Evolutionary conservation across 2,888 invertebrate genomes (phyloP).

Genomic region (Homarus gammarus): DNA sequence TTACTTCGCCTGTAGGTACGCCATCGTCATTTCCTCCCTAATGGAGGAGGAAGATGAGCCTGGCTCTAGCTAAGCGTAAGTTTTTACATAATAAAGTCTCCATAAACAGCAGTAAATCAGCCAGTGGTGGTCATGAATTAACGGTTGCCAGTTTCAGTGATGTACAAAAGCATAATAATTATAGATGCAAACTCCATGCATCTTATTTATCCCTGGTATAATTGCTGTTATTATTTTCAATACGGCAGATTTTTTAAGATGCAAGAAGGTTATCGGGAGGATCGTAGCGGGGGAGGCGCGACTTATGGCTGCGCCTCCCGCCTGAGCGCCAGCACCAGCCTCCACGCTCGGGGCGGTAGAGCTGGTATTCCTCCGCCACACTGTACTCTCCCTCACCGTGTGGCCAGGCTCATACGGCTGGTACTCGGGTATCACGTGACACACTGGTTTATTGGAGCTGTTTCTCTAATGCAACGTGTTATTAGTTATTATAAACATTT

Average conservation of each 20-base stretch:
- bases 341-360: no score
- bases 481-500: constrained; percentile 35
- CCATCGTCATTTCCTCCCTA: not conserved
- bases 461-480: not conserved
- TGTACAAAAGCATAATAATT: not conserved
- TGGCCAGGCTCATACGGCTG: not conserved
- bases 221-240: constrained; percentile 15
- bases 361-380: not conserved
- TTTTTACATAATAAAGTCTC: constrained; percentile 15
- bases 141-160: not conserved
- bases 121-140: not conserved
- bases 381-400: no score
- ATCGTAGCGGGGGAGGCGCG: not conserved
- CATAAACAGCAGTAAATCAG: not conserved
- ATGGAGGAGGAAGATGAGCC: not conserved
- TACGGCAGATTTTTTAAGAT: constrained; percentile 1
- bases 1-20: not conserved
- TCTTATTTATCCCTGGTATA: constrained; percentile 10
- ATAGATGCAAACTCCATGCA: constrained; percentile 15
- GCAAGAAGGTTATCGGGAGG: constrained; percentile 1
- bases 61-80: not conserved
- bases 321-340: not conserved
- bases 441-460: not conserved
- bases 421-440: constrained; percentile 28
- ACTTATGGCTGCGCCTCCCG: not conserved